Evolutionary conservation across 2,113 vertebrate genomes (phyloP).

Genomic region (Cheilinus undulatus): DNA sequence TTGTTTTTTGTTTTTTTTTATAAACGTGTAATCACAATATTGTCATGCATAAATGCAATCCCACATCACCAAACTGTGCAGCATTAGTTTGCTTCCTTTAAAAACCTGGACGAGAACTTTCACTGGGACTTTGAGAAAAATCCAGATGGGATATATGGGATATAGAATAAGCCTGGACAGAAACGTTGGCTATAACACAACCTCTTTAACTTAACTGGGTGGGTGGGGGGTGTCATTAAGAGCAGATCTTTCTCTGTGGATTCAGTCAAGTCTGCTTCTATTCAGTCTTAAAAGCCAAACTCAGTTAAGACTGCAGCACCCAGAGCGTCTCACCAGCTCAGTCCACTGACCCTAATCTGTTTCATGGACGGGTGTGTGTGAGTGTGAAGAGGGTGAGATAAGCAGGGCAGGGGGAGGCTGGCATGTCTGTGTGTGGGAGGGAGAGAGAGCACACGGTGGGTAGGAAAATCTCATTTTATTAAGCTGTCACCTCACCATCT

Average conservation of each 20-base stretch:
- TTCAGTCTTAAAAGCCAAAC: constrained; percentile 50
- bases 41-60: too few species aligned
- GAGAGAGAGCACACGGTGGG: not conserved
- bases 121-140: too few species aligned
- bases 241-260: constrained; percentile 20
- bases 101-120: too few species aligned
- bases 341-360: constrained; percentile 60
- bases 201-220: too few species aligned
- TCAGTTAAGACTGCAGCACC: constrained; percentile 35
- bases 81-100: too few species aligned
- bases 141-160: too few species aligned
- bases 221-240: not conserved
- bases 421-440: not conserved
- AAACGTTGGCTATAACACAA: not conserved
- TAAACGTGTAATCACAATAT: too few species aligned
- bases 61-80: too few species aligned
- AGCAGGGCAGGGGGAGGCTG: not conserved
- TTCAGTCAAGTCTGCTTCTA: constrained; percentile 12
- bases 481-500: constrained; percentile 7
- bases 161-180: not conserved
- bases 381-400: not conserved
- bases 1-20: too few species aligned
- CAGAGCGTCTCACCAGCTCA: constrained; percentile 56
- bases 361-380: not conserved
- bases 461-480: constrained; percentile 11